Conservation (phyloP, 2,888 invertebrate genomes). For the Chrysopilus asiliformis region DNA sequence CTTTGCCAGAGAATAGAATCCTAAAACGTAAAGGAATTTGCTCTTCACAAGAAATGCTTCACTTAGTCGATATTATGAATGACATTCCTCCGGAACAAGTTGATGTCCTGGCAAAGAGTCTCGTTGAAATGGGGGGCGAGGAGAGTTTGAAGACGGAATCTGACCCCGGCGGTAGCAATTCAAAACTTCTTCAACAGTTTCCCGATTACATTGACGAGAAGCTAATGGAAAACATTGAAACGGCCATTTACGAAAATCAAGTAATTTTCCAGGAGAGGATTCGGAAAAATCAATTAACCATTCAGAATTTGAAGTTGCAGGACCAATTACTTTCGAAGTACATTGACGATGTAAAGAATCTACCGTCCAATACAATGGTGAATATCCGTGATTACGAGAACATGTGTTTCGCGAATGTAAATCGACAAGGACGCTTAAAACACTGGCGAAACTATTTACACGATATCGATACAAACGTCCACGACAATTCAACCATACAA, state of each 20-base stretch:
- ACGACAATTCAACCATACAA: conserved; percentile 16
- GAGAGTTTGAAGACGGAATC: conserved; percentile 14
- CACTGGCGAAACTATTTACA: conserved; percentile 18
- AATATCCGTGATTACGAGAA: conserved; percentile 17
- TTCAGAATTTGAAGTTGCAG: conserved; percentile 17
- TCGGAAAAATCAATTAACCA: conserved; percentile 17
- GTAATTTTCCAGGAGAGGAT: conserved; percentile 18
- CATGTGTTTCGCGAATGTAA: conserved; percentile 16
- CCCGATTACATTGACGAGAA: conserved; percentile 15
- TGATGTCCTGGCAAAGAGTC: conserved; percentile 15
- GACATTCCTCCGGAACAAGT: conserved; percentile 16
- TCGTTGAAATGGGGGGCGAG: conserved; percentile 16
- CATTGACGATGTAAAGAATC: conserved; percentile 14
- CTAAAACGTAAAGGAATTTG: conserved; percentile 17
- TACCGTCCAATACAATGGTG: conserved; percentile 12
- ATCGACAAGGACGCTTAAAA: conserved; percentile 13
- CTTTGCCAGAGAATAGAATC: conserved; percentile 4
- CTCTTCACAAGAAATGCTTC: conserved; percentile 18
- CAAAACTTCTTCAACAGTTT: conserved; percentile 14
- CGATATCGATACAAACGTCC: conserved; percentile 15
- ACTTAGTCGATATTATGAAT: conserved; percentile 17
- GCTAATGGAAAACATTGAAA: conserved; percentile 17
- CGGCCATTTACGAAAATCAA: conserved; percentile 18
- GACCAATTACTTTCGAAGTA: conserved; percentile 17
- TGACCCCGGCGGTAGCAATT: conserved; percentile 9